Base-by-base conservation (phyloP, 2,113 vertebrate genomes). In the Amazona guildingii region DNA sequence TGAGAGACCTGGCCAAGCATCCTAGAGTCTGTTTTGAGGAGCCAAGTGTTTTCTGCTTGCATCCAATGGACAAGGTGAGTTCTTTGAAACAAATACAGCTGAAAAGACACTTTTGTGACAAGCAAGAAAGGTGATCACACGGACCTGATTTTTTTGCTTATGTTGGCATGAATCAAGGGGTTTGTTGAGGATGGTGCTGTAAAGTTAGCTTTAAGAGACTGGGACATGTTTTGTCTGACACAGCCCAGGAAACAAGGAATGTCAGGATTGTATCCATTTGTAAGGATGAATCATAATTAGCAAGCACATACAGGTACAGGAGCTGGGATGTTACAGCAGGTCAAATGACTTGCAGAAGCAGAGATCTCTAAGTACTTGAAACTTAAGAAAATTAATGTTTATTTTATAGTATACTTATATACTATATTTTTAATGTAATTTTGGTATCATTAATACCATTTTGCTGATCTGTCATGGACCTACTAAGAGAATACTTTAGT, bases 221-320 rank as follows among this genome's bases (percentile, higher is more conserved):
- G 51, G 63, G 72, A 37, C 3, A 17, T 29, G 33, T 35, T 90
- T 72, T 73, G 25, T 43, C 74, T 66, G 63, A 83, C 75, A 35
- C 33, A 95, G 75, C 33, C 20, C 63, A 39, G 49, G 41, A 74
- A 91, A 91, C 28, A n/a, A 70, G 64, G 74, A 89, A 85, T 90
- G 55, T 31, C 66, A 68, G 82, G 78, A 87, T 8, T 63, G 25
- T 28, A 92, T 79, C 81, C 52, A 51, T 85, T 63, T 59, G 39
- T 48, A 72, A 93, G 62, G 62, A 64, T 94, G 90, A 96, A 68
- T 96, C 90, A 76, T 54, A 79, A 59, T 55, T 43, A 76, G 87
- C 85, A 91, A 89, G 90, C 8, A 3, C 70, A 61, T 43, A 92
- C 92, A 95, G 78, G 92, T 91, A 72, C 2, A 8, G 55, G 61